Base-by-base conservation (phyloP, 2,888 invertebrate species). In the Tolmerus cingulatus region DNA sequence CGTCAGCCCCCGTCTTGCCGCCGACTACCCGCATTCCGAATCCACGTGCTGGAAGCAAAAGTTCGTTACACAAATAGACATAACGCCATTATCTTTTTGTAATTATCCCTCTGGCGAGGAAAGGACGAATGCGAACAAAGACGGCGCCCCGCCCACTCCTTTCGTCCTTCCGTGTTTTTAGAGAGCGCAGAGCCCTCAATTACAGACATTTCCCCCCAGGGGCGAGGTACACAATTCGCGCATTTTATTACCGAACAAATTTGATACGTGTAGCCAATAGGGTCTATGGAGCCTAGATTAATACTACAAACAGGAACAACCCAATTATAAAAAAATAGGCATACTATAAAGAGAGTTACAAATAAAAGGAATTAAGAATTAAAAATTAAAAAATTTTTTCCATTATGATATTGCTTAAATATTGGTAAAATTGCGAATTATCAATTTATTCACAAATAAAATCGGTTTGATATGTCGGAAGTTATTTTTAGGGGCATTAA, bases 11-110 rank as follows among this genome's bases (percentile, higher is more conserved):
- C 43, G 96, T 96, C 92, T 98, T 98, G 40, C 98, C 98, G 23
- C 98, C 98, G 77, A 98, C 97, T 37, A 98, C 97, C 89, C 98
- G 95, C 97, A 98, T 97, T 46, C 98, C 98, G 91, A 98, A 97
- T 87, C 98, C 98, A 89, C 97, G 96, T 89, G 97, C 97, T 96
- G 93, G 51, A 93, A 87, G 40, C n/a, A 43, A 74, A 76, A 77
- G 86, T 79, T 79, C 74, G 79, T 86, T 87, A 85, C 74, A 86
- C 57, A 86, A 87, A 86, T 81, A 79, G 57, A 74, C 81, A 74
- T 74, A 74, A 74, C 34, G 27, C 66, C 87, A 74, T 55, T 85
- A 87, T 79, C 79, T 78, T 82, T 57, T 40, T 84, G 51, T 81
- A 81, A 81, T 81, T 81, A 81, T 81, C 81, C 46, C 30, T 51